These are phyloP conservation scores for Pomacea canaliculata DNA, from an alignment of 2,888 invertebrate genomes.

Conservation along the genomic window DNA sequence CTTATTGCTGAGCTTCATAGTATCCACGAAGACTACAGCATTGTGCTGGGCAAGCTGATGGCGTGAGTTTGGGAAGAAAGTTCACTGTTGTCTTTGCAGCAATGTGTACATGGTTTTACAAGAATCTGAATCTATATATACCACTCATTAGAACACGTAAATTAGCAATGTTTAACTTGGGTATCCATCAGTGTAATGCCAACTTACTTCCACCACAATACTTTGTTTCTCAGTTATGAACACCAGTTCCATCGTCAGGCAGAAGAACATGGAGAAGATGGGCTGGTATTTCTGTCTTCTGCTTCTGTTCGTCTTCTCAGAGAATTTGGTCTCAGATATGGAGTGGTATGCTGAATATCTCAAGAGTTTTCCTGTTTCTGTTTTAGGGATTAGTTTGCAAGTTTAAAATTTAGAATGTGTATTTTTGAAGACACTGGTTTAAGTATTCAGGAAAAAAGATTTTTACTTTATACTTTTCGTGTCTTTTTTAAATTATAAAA, in stretches of 20 bases:
- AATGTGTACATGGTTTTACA: too few species aligned
- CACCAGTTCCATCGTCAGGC: conserved; percentile 45
- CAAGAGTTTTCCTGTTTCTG: too few species aligned
- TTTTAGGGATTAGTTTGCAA: not conserved
- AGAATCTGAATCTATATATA: too few species aligned
- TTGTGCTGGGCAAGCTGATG: conserved; percentile 53
- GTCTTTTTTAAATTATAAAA: not conserved
- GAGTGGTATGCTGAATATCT: conserved; percentile 48
- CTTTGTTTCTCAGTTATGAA: conserved; percentile 46
- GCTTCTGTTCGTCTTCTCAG: conserved; percentile 56
- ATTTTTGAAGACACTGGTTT: not conserved
- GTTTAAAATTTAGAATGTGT: not conserved
- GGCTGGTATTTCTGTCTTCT: conserved; percentile 51
- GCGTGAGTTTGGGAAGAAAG: conserved; percentile 33
- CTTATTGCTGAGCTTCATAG: conserved; percentile 29
- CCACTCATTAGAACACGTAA: too few species aligned
- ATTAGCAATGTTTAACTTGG: too few species aligned
- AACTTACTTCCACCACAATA: too few species aligned
- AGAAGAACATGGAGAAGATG: conserved; percentile 38
- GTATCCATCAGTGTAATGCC: too few species aligned
- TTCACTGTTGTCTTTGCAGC: too few species aligned
- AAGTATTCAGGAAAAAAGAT: not conserved
- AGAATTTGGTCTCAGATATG: conserved; percentile 62
- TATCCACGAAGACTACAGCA: conserved; percentile 53
- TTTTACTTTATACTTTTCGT: not conserved